phyloP scores from a whole-genome alignment of 2,888 invertebrate species.

The Caenorhabditis macrosperma region DNA sequence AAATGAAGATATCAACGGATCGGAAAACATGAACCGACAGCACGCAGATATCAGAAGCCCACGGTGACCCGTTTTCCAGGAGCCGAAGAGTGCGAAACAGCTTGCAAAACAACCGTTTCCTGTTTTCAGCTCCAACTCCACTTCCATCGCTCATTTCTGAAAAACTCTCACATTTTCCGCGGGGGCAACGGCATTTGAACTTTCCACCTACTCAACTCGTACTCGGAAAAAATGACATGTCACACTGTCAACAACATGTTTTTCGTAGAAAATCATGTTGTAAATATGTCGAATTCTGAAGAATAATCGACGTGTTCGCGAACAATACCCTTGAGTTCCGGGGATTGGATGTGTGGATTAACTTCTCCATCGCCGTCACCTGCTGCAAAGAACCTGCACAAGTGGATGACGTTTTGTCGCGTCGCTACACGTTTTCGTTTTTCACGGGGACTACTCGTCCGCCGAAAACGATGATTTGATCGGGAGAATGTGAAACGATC shows the following conservation, averaged over 20 bases:
- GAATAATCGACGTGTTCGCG: neutral
- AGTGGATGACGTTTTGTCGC: neutral
- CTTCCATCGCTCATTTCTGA: too few species aligned
- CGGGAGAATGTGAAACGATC: neutral
- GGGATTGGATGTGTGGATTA: neutral
- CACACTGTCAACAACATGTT: neutral
- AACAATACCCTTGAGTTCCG: neutral
- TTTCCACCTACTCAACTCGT: neutral
- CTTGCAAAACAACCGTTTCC: too few species aligned
- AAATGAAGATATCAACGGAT: too few species aligned
- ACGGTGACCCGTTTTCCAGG: too few species aligned
- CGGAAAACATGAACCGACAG: too few species aligned
- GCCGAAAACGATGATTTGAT: constrained; percentile 2
- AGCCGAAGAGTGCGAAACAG: too few species aligned
- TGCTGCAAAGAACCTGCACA: too few species aligned
- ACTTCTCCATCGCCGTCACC: too few species aligned
- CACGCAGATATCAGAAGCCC: too few species aligned
- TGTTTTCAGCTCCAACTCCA: too few species aligned
- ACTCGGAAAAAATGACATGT: neutral
- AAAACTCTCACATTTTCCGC: neutral
- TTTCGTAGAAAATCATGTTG: neutral
- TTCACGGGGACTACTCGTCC: constrained; percentile 7
- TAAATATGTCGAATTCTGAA: too few species aligned
- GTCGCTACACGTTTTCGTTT: too few species aligned
- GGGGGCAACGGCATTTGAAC: neutral